Conservation (phyloP, 2,797 vertebrate species). For the Semotilus atromaculatus region DNA sequence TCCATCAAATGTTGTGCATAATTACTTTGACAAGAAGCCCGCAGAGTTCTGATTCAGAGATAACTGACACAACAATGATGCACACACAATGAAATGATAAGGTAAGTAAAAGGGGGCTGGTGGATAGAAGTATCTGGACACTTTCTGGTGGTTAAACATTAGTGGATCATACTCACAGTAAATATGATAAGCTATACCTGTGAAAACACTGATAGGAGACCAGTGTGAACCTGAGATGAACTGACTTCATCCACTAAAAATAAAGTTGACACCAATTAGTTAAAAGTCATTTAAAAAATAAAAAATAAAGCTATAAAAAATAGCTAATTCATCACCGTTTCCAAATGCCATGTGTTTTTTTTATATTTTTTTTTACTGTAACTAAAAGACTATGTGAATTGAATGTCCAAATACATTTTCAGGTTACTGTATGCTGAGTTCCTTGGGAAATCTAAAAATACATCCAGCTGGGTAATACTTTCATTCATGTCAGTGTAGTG, state of each 20-base stretch:
- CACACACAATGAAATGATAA: conserved; percentile 21
- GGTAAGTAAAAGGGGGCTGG: background rate
- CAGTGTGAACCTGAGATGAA: background rate
- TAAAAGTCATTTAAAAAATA: background rate
- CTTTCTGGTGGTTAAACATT: background rate
- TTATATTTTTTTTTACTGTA: background rate
- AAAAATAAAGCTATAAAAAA: no score
- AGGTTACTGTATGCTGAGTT: background rate
- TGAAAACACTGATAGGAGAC: background rate
- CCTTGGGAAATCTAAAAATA: background rate
- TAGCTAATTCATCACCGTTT: no score
- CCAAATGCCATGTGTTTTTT: no score
- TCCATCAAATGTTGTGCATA: conserved; percentile 45
- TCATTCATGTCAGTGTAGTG: background rate
- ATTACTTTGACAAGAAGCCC: conserved; percentile 51
- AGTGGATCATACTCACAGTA: background rate
- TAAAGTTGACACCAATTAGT: background rate
- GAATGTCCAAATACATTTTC: background rate
- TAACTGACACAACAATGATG: conserved; percentile 33
- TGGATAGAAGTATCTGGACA: conserved; percentile 11
- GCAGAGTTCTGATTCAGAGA: conserved; percentile 52
- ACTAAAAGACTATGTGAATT: background rate
- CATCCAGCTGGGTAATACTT: background rate
- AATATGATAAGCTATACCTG: background rate
- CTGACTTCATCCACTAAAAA: background rate